Evolutionary conservation across 2,797 vertebrate genomes (phyloP).

Genomic region (Nyctalus aviator): DNA sequence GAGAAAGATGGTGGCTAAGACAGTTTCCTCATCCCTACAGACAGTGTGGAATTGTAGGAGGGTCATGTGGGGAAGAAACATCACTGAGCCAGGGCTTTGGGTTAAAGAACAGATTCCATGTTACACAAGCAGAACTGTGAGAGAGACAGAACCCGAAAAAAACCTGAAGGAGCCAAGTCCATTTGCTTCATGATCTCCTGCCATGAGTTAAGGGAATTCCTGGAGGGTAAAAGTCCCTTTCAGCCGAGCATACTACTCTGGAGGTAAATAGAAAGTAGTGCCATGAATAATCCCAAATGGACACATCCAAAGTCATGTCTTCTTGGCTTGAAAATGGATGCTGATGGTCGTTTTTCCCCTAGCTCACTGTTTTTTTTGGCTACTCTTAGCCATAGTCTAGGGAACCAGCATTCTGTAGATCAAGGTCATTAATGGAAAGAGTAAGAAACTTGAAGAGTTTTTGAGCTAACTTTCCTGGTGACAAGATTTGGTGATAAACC

Average conservation of each 20-base stretch:
- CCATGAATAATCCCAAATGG: background rate
- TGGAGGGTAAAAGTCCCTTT: background rate
- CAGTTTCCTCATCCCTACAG: background rate
- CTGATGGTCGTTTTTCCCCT: background rate
- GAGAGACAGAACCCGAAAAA: background rate
- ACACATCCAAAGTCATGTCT: background rate
- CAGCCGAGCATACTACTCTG: background rate
- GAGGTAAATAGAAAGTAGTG: background rate
- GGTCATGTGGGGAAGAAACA: background rate
- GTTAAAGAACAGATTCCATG: background rate
- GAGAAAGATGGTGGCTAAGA: background rate
- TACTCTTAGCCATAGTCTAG: background rate
- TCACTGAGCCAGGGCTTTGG: background rate
- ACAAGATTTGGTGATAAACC: background rate
- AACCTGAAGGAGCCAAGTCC: background rate
- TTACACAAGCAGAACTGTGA: background rate
- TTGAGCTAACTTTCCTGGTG: background rate
- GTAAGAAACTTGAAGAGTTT: background rate
- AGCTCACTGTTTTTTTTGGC: background rate
- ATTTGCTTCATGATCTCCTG: too few relatives aligned
- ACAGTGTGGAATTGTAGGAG: accelerated
- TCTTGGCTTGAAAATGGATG: background rate
- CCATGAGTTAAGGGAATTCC: background rate
- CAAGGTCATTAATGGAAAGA: background rate
- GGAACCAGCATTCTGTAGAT: background rate